These are phyloP conservation scores for Macrotrachela quadricornifera DNA, from an alignment of 1,140 invertebrate species.

Conservation along the genomic window DNA sequence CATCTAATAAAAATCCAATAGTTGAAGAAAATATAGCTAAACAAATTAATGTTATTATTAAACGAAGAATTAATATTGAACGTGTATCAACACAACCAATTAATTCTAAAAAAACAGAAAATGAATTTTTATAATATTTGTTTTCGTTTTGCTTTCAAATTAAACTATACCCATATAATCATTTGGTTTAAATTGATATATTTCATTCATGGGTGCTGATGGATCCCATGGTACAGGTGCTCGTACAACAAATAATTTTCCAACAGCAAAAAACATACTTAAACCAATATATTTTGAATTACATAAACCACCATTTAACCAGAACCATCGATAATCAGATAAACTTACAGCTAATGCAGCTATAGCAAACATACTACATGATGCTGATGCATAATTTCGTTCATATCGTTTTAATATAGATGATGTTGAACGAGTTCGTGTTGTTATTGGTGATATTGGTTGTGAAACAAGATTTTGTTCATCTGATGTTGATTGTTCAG, in stretches of 20 bases:
- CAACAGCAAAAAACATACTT: too few species aligned
- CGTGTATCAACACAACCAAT: slow-evolving; percentile 1
- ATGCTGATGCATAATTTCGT: too few species aligned
- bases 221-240: not conserved
- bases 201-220: not conserved
- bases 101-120: not conserved
- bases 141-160: not conserved
- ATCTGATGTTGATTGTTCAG: too few species aligned
- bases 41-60: slow-evolving; percentile 5
- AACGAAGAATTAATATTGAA: slow-evolving; percentile 6
- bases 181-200: not conserved
- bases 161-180: not conserved
- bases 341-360: too few species aligned
- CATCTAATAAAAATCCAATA: slow-evolving; percentile 3
- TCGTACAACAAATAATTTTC: not conserved
- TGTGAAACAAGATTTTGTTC: too few species aligned
- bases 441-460: too few species aligned
- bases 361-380: too few species aligned
- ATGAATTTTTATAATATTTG: not conserved
- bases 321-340: too few species aligned
- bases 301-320: too few species aligned
- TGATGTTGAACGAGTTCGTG: too few species aligned
- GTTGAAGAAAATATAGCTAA: slow-evolving; percentile 7
- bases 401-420: too few species aligned
- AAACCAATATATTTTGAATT: too few species aligned